Evolutionary conservation across 2,888 invertebrate species (phyloP).

Genomic region (Ophion ventricosus): DNA sequence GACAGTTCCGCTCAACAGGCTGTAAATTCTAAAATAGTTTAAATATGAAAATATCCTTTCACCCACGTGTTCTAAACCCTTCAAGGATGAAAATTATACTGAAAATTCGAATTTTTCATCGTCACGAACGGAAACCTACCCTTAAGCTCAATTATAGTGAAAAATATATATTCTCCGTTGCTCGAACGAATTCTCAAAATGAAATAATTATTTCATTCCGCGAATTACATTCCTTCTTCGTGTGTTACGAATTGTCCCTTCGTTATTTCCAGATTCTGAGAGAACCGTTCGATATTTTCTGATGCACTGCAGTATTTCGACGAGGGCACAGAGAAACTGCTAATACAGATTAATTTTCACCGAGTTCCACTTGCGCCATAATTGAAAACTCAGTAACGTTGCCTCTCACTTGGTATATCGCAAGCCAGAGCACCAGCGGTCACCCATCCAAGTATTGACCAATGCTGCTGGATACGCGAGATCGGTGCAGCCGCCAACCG

Average conservation of each 20-base stretch:
- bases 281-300: neutral
- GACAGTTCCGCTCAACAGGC: too few relatives aligned
- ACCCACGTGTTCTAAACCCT: too few relatives aligned
- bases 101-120: too few relatives aligned
- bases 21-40: too few relatives aligned
- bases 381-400: neutral
- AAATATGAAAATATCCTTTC: too few relatives aligned
- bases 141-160: neutral
- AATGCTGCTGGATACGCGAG: too few relatives aligned
- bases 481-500: too few relatives aligned
- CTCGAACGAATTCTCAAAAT: neutral
- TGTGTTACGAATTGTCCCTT: neutral
- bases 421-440: neutral
- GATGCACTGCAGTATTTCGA: neutral
- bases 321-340: neutral
- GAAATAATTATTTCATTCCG: too few relatives aligned
- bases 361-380: neutral
- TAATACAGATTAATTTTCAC: too few relatives aligned
- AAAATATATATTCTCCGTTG: neutral
- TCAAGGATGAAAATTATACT: too few relatives aligned
- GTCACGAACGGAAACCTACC: too few relatives aligned
- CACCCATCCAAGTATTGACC: neutral
- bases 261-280: neutral
- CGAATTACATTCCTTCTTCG: neutral
- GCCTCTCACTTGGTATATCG: neutral